These are phyloP conservation scores for Amblyopsis rosae DNA, from an alignment of 2,113 vertebrate genomes.

Conservation along the genomic window DNA sequence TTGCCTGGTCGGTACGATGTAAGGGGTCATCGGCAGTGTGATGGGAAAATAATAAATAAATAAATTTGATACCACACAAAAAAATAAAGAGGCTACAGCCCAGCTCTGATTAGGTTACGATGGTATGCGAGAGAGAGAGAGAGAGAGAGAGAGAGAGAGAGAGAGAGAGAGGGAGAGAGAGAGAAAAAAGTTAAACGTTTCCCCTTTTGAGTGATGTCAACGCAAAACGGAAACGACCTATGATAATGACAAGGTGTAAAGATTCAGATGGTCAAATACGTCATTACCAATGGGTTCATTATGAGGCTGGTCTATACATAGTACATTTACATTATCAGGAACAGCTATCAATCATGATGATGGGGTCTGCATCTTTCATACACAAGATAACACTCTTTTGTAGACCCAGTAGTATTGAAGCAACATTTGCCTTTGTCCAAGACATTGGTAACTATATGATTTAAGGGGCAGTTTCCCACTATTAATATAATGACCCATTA, in stretches of 20 bases:
- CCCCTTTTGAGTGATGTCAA: slow-evolving; percentile 59
- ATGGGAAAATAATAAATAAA: slow-evolving; percentile 55
- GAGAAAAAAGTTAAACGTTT: slow-evolving; percentile 45
- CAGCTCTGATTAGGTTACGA: no score
- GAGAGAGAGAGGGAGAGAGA: no score
- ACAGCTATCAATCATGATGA: slow-evolving; percentile 61
- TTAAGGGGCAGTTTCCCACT: no score
- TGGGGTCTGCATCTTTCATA: slow-evolving; percentile 16
- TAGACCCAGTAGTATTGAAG: no score
- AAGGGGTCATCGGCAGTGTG: slow-evolving; percentile 67
- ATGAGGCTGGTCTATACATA: slow-evolving; percentile 25
- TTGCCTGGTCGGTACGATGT: slow-evolving; percentile 72
- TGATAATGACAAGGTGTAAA: slow-evolving; percentile 55
- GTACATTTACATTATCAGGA: slow-evolving; percentile 53
- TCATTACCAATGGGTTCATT: slow-evolving; percentile 65
- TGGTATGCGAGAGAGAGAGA: no score
- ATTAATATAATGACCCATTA: no score
- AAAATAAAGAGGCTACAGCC: no score
- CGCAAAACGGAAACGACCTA: slow-evolving; percentile 58
- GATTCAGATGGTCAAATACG: slow-evolving; percentile 66
- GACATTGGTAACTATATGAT: not conserved
- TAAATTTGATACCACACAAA: no score
- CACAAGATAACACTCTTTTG: not conserved
- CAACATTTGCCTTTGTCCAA: not conserved
- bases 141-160: no score